Evolutionary conservation across 2,113 vertebrate genomes (phyloP).

Genomic region (Dicentrarchus labrax): DNA sequence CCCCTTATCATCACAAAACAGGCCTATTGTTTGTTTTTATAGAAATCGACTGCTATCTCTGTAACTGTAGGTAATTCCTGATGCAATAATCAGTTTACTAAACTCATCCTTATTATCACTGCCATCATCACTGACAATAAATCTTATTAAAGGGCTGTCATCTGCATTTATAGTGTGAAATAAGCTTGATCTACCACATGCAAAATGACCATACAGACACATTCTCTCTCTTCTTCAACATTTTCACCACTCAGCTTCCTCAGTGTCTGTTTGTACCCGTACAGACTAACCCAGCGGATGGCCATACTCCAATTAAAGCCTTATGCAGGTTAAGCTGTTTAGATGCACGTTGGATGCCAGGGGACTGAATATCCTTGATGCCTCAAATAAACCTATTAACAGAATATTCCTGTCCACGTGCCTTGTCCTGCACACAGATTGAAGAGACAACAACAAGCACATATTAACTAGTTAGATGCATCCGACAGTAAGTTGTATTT

Average conservation of each 20-base stretch:
- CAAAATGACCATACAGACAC: background rate
- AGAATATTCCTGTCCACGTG: slow-evolving; percentile 49
- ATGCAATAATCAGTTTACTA: slow-evolving; percentile 6
- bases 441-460: slow-evolving; percentile 28
- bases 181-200: background rate
- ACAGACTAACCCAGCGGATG: slow-evolving; percentile 44
- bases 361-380: slow-evolving; percentile 53
- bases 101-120: background rate
- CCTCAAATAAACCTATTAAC: slow-evolving; percentile 77
- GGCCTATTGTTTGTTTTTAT: background rate
- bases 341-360: slow-evolving; percentile 55
- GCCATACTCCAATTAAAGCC: slow-evolving; percentile 52
- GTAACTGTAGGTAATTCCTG: background rate
- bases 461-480: background rate
- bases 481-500: background rate
- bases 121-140: background rate
- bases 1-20: background rate
- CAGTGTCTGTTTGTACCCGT: slow-evolving; percentile 8
- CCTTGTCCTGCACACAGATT: slow-evolving; percentile 22
- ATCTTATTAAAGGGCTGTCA: background rate
- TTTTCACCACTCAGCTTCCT: background rate
- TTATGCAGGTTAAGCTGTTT: slow-evolving; percentile 73
- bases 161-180: background rate
- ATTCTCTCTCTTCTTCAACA: background rate
- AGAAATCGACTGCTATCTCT: background rate